phyloP scores from a whole-genome alignment of 2,797 vertebrate species.

The Arremon aurantiirostris region DNA sequence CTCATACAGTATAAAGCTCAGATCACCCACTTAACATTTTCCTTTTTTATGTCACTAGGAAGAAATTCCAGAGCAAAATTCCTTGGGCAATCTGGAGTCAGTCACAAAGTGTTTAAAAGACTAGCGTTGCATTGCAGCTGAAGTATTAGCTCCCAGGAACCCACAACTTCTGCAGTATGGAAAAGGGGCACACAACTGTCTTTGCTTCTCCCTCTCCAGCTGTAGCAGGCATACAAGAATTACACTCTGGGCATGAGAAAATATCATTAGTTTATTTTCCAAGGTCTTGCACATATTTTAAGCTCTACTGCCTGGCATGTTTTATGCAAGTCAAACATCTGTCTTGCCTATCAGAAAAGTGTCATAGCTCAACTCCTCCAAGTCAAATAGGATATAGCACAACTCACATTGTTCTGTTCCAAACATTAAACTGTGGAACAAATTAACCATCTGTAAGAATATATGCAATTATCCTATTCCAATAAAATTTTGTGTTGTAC shows the following conservation, averaged over 20 bases:
- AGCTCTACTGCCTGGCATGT: not conserved
- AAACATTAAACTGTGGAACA: not conserved
- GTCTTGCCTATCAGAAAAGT: not conserved
- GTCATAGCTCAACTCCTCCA: not conserved
- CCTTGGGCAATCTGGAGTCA: not conserved
- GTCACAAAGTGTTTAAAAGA: not conserved
- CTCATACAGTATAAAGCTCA: not conserved
- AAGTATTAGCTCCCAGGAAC: not conserved
- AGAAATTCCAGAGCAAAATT: not conserved
- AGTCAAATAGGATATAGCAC: not conserved
- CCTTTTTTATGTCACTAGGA: not conserved
- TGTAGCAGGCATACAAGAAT: not conserved
- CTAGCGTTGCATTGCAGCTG: not conserved
- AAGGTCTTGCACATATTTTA: not conserved
- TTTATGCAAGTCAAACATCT: not conserved
- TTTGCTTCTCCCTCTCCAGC: not conserved
- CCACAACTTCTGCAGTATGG: not conserved
- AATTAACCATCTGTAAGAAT: conserved; percentile 5
- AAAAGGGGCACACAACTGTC: not conserved
- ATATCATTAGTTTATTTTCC: not conserved
- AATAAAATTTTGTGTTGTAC: not conserved
- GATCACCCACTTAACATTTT: not conserved
- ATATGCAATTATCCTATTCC: not conserved
- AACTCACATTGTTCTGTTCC: not conserved
- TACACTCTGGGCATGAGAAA: not conserved